Conservation (phyloP, 2,888 invertebrate genomes). For the Nymphalis polychloros region DNA sequence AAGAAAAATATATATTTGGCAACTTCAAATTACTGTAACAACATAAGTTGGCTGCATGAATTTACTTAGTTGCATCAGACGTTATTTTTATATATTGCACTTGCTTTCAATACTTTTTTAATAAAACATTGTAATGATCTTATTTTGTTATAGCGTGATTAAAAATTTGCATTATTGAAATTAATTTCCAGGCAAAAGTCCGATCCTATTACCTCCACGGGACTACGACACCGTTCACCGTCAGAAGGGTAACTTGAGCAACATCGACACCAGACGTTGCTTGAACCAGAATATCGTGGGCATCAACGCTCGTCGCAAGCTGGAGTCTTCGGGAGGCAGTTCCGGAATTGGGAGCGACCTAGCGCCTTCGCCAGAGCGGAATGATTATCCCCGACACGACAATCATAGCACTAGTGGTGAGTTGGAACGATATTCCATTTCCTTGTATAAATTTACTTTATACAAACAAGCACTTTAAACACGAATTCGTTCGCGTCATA, state of each 20-base stretch:
- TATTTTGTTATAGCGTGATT: too few relatives aligned
- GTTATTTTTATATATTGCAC: background rate
- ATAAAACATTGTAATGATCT: background rate
- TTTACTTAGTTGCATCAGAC: background rate
- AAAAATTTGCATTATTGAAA: slow-evolving; percentile 31
- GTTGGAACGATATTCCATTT: slow-evolving; percentile 39
- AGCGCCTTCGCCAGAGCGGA: slow-evolving; percentile 89
- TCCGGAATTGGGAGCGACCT: slow-evolving; percentile 95
- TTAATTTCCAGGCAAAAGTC: slow-evolving; percentile 78
- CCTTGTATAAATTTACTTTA: too few relatives aligned
- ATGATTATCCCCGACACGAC: slow-evolving; percentile 77
- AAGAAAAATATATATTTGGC: too few relatives aligned
- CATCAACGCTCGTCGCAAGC: slow-evolving; percentile 72
- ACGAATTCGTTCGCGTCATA: too few relatives aligned
- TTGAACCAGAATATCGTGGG: slow-evolving; percentile 85
- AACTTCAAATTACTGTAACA: too few relatives aligned
- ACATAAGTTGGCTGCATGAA: too few relatives aligned
- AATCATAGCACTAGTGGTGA: slow-evolving; percentile 84
- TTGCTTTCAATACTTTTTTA: background rate
- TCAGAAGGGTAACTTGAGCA: slow-evolving; percentile 76
- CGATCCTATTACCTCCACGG: slow-evolving; percentile 93
- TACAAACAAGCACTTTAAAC: too few relatives aligned
- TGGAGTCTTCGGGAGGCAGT: slow-evolving; percentile 89
- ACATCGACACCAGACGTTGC: slow-evolving; percentile 82
- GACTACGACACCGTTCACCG: slow-evolving; percentile 97